A percentile compares a stretch with the other conserved stretches of the same genome.
phyloP scores from a whole-genome alignment of 2,888 invertebrate genomes.

The Cosmopolites sordidus region DNA sequence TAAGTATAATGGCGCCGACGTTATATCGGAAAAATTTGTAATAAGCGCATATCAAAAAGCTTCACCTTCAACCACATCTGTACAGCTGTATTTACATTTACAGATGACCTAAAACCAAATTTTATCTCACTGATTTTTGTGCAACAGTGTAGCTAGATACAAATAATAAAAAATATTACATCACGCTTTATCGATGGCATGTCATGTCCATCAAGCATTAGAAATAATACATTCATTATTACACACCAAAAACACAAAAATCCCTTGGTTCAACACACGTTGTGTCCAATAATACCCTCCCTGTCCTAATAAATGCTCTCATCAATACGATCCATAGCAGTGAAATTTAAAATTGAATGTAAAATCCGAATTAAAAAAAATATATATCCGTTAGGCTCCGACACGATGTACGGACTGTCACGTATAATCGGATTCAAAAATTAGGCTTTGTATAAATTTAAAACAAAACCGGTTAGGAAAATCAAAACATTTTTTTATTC shows the following conservation, averaged over 20 bases:
- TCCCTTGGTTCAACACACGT: slow-evolving; percentile 3
- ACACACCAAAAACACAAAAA: neutral
- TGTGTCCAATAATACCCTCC: slow-evolving; percentile 11
- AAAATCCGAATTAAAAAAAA: slow-evolving; percentile 17
- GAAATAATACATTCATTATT: too few species aligned
- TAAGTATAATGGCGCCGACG: too few species aligned
- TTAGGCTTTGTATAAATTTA: slow-evolving; percentile 13
- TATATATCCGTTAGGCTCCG: slow-evolving; percentile 16
- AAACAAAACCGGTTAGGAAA: slow-evolving; percentile 16
- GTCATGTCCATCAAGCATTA: too few species aligned
- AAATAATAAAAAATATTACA: too few species aligned
- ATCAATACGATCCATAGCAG: slow-evolving; percentile 18
- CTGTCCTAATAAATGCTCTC: slow-evolving; percentile 13
- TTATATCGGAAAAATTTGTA: too few species aligned
- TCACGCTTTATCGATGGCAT: too few species aligned
- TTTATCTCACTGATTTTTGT: too few species aligned
- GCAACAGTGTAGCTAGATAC: too few species aligned
- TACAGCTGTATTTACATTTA: too few species aligned
- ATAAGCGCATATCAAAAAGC: too few species aligned
- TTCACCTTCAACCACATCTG: too few species aligned
- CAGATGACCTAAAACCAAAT: too few species aligned
- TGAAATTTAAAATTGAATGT: slow-evolving; percentile 21
- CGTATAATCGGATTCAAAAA: slow-evolving; percentile 20
- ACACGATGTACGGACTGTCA: slow-evolving; percentile 19
- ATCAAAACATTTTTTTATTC: slow-evolving; percentile 4